A percentile compares a stretch with the other conserved stretches of the same genome.
Conservation (phyloP, 2,113 vertebrate species). For the Callaeas wilsoni region DNA sequence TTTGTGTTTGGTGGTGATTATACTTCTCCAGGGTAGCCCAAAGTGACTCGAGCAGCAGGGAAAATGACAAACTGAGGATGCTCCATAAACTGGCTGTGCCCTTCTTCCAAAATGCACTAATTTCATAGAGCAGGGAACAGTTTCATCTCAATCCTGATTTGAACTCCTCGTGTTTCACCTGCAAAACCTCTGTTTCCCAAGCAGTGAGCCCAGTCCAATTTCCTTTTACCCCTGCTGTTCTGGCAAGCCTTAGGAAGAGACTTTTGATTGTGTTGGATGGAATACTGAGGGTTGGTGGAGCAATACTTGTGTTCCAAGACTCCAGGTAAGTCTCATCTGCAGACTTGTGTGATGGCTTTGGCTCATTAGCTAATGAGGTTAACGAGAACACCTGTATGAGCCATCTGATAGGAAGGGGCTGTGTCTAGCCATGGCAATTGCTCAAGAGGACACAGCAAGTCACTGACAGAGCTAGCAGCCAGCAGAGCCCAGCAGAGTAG, state of each 20-base stretch:
- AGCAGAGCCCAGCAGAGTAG: background rate
- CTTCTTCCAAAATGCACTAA: background rate
- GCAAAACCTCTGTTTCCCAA: background rate
- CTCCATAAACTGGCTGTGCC: background rate
- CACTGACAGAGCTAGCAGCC: background rate
- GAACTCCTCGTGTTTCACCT: background rate
- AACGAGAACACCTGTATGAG: constrained; percentile 9
- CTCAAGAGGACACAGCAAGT: background rate
- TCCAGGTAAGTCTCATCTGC: background rate
- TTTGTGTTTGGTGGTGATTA: background rate
- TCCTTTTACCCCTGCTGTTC: background rate
- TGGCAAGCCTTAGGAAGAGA: background rate
- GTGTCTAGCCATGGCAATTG: background rate
- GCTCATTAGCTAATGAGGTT: constrained; percentile 45
- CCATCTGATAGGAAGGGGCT: background rate
- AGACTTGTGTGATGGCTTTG: background rate
- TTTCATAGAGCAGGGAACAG: background rate
- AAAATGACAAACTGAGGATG: background rate
- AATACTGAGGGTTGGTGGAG: background rate
- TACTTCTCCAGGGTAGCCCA: background rate
- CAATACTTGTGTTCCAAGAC: background rate
- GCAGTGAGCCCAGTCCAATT: background rate
- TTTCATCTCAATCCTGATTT: background rate
- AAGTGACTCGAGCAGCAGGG: background rate
- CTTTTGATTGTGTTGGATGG: background rate